Base-by-base conservation (phyloP, 2,888 invertebrate genomes). In the Callyntrura guangdongensis region DNA sequence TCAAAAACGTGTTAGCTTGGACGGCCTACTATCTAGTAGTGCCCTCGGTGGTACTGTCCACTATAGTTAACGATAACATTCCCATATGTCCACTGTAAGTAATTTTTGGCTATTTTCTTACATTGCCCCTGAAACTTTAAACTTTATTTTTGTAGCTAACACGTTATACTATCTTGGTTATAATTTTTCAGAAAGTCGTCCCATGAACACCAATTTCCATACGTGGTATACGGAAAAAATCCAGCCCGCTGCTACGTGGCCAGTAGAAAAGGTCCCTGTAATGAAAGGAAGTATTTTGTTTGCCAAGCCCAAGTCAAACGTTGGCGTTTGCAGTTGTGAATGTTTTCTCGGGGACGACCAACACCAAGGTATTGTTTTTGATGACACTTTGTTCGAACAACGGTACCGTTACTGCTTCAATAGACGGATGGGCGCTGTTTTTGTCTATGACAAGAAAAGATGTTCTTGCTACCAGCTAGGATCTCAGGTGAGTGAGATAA, bases 351-450 rank as follows among this genome's bases (percentile, higher is more conserved):
- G 77, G 8, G 87, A 87, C 6, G 36, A 6, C 6, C 36, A 36
- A 6, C n/a, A n/a, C n/a, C 36, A 36, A 47, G 87, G 87, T 9
- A 74, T 56, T 69, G 59, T 20, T 67, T 87, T 87, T 36, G 87
- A 87, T 45, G 87, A 69, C 14, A 27, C 69, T 1, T n/a, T 9
- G 5, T n/a, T 79, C 25, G 14, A 49, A 0, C 12, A 49, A 0
- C 20, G 53, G 20, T 87, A 87, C 87, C 87, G 87, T 87, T 87
- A 87, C 20, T 87, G 87, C n/a, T 67, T 67, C n/a, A 81, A 69
- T 27, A 20, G n/a, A 17, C 25, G 56, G n/a, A n/a, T 36, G 22
- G 67, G 79, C 47, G 22, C 20, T 20, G 47, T 56, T 1, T 87
- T 25, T 56, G 87, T 87, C 36, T 81, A 67, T 81, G 87, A 87